These are phyloP conservation scores for Xiphorhynchus erythropygius DNA, from an alignment of 2,797 vertebrate species.

Conservation along the genomic window DNA sequence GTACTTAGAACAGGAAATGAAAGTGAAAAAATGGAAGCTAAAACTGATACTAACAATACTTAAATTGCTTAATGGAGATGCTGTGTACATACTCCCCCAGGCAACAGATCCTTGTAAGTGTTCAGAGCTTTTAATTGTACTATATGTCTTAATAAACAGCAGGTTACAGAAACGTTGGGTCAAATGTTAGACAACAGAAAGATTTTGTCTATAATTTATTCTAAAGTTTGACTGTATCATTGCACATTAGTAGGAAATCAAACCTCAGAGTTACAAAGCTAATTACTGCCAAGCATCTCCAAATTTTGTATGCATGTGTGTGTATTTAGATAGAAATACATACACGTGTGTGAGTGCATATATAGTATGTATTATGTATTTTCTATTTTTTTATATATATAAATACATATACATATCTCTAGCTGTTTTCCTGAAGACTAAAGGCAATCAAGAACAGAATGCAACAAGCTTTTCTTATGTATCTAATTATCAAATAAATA, in stretches of 20 bases:
- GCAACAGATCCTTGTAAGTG: conserved; percentile 56
- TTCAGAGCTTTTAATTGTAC: conserved; percentile 65
- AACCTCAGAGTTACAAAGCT: neutral
- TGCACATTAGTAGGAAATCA: conserved; percentile 8
- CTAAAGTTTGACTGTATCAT: conserved; percentile 46
- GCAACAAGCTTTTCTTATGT: neutral
- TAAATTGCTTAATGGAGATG: conserved; percentile 63
- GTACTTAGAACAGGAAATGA: conserved; percentile 54
- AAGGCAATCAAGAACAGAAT: neutral
- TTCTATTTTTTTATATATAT: neutral
- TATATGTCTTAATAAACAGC: conserved; percentile 58
- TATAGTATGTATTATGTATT: neutral
- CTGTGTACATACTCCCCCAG: conserved; percentile 47
- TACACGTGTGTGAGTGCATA: neutral
- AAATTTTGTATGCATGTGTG: fast-evolving
- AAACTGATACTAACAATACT: conserved; percentile 58
- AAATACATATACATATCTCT: neutral
- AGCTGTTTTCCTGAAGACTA: neutral
- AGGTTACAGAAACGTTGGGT: conserved; percentile 53
- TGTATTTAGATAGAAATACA: neutral
- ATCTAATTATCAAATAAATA: neutral
- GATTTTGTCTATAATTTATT: conserved; percentile 62
- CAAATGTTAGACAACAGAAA: conserved; percentile 60
- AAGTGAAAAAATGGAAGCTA: conserved; percentile 51
- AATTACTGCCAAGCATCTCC: neutral